phyloP scores from a whole-genome alignment of 2,113 vertebrate species.

The Corvus cornix region DNA sequence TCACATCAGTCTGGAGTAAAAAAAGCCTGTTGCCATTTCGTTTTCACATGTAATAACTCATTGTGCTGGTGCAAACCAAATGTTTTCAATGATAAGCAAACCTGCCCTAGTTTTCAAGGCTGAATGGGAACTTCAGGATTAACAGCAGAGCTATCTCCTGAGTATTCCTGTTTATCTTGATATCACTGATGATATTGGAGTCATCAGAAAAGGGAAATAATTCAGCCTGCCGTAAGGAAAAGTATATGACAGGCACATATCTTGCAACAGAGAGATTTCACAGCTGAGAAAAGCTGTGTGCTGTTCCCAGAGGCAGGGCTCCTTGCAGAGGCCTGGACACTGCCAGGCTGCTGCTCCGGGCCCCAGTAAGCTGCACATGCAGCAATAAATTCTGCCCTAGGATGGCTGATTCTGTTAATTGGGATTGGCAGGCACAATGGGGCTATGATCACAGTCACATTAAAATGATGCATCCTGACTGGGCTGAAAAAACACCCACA shows the following conservation, averaged over 20 bases:
- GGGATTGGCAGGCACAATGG: conserved; percentile 2
- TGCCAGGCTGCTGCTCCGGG: neutral
- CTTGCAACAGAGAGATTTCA: conserved; percentile 13
- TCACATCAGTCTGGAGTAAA: neutral
- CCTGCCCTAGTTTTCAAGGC: neutral
- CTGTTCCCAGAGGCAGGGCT: neutral
- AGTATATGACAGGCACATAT: neutral
- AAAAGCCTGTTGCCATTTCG: neutral
- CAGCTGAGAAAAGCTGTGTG: neutral
- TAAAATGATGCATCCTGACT: conserved; percentile 39
- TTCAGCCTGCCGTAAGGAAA: neutral
- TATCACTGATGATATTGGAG: neutral
- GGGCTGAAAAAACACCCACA: conserved; percentile 32
- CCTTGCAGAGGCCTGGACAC: neutral
- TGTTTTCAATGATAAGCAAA: neutral
- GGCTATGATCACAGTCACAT: neutral
- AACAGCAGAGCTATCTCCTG: neutral
- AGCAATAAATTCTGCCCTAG: conserved; percentile 8
- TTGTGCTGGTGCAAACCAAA: neutral
- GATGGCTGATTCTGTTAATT: conserved; percentile 1
- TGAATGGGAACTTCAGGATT: neutral
- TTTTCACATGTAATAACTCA: neutral
- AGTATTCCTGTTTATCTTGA: conserved; percentile 20
- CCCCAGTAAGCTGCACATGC: conserved; percentile 27
- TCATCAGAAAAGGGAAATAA: neutral